Base-by-base conservation (phyloP, 2,888 invertebrate genomes). In the Phrixothrix hirtus region DNA sequence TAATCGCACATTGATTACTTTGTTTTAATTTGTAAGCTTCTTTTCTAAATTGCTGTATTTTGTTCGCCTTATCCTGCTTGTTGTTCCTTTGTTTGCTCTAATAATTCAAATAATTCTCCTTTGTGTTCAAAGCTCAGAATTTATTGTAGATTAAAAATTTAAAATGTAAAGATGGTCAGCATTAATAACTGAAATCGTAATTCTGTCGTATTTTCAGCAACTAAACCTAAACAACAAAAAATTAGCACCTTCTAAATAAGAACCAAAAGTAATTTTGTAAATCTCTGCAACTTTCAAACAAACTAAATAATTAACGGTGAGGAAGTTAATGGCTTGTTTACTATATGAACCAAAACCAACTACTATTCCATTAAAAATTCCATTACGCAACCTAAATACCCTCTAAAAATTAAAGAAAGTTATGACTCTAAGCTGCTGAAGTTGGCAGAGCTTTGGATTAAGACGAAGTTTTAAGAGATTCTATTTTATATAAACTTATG, bases 311-410 rank as follows among this genome's bases (percentile, higher is more conserved):
- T 15, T 11, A 46, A 38, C 12, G 10, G 17, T 7, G 25, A 12
- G 10, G 2, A 30, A 2, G 17, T 7, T 25, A 41, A 17, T 16
- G 21, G 21, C 14, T 37, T 48, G 41, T 48, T 48, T 48, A 41
- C 29, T 32, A n/a, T 41, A 21, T 35, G 34, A 21, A 26, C 16
- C 29, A 17, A 35, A 35, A 29, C 34, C 14, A 48, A 39, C 21
- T 21, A 21, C 44, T 51, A 51, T 52, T 41, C 45, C 45, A 52
- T 52, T 52, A 52, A 52, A 52, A 52, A 52, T 52, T 52, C 51
- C 51, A 52, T 52, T 52, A 52, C 45, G 14, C 27, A 35, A 35
- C 25, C 39, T 41, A 47, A 47, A 39, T 35, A 35, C 38, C 32
- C 15, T 21, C 38, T 39, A 34, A 46, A 52, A 52, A 39, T 52